Evolutionary conservation across 2,888 invertebrate genomes (phyloP).

Genomic region (Tillus elongatus): DNA sequence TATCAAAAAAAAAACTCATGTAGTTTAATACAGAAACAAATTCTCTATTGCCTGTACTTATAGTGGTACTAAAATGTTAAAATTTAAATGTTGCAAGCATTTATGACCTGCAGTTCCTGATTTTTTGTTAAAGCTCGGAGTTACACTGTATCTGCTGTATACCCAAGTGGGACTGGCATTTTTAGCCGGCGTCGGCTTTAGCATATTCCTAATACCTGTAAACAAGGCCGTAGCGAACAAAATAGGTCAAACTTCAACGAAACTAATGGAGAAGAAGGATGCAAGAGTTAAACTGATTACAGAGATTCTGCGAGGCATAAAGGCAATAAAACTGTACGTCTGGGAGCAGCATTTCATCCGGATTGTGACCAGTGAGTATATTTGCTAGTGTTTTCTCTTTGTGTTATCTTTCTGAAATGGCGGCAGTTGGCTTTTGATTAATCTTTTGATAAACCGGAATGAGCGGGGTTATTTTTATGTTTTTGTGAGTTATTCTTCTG

Average conservation of each 20-base stretch:
- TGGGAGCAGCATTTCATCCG: constrained; percentile 85
- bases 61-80: too few relatives aligned
- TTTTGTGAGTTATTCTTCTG: too few relatives aligned
- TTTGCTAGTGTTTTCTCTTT: too few relatives aligned
- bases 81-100: too few relatives aligned
- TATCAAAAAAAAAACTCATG: too few relatives aligned
- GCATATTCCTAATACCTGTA: constrained; percentile 80
- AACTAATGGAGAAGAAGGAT: constrained; percentile 89
- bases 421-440: too few relatives aligned
- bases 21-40: too few relatives aligned
- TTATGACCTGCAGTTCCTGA: too few relatives aligned
- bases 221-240: constrained; percentile 83
- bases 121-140: constrained; percentile 53
- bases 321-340: constrained; percentile 82
- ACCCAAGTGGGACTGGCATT: constrained; percentile 85
- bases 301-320: constrained; percentile 80
- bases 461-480: background rate
- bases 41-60: too few relatives aligned
- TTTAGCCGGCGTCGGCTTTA: constrained; percentile 80
- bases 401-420: too few relatives aligned
- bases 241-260: constrained; percentile 75
- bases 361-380: constrained; percentile 54
- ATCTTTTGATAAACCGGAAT: background rate
- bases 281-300: constrained; percentile 75
- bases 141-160: constrained; percentile 76